Base-by-base conservation (phyloP, 1,140 invertebrate genomes). In the Stegodyphus dumicola region DNA sequence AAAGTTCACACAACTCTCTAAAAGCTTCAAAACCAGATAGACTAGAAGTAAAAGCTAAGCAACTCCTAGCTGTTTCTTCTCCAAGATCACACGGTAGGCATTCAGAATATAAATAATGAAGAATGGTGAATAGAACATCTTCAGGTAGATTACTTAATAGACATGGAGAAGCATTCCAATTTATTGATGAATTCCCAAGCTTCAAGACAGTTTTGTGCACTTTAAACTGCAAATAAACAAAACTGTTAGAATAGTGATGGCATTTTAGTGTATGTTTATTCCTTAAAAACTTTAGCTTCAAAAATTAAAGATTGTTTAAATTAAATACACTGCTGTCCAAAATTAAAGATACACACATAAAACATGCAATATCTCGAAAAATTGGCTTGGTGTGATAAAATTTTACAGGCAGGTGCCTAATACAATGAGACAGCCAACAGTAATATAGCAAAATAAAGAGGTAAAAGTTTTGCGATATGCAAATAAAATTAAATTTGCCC, bases 41-140 rank as follows among this genome's bases (percentile, higher is more conserved):
- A 67, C 91, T 89, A 66, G 91, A 88, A 54, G 91, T 90, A 75
- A 90, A 89, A 88, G 91, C 91, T 13, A 94, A 91, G 64, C 93
- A 92, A 76, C 91, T 91, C 80, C 91, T 90, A 49, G 92, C 93
- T 6, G 92, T 92, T 56, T 91, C 90, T 88, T 93, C 93, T 33
- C 91, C 90, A 70, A 94, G 89, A 84, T 91, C 90, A 48, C 89
- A 54, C 11, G 93, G 93, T 87, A 94, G 89, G 87, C 93, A 93
- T 88, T 94, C 93, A n/a, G 93, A 91, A 88, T 94, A 94, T 10
- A 94, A 88, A 89, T 92, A 94, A 89, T 94, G 91, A 11, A 94
- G 89, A 69, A 93, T 91, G 13, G 92, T 92, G 33, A 91, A 91
- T 10, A 94, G 87, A 17, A 93, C 92, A 88, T 93, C 92, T 77